Conservation (phyloP, 23 tunicate genomes). For the Trididemnum clinides region DNA sequence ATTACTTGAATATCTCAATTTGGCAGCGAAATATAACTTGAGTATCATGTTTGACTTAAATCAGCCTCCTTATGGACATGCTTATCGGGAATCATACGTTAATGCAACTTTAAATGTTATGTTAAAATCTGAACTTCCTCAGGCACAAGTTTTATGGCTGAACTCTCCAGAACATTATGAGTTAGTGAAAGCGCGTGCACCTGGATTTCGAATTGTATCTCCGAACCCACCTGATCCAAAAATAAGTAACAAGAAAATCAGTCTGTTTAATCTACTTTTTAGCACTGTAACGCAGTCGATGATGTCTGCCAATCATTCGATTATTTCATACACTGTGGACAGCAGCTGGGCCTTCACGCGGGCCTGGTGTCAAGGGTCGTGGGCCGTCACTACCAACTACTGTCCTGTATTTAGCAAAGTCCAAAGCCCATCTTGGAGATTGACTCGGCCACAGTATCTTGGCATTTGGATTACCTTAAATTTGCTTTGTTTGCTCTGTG, state of each 20-base stretch:
- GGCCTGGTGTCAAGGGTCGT: slow-evolving; percentile 63
- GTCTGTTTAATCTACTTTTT: slow-evolving; percentile 38
- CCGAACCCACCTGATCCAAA: neutral
- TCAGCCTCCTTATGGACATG: slow-evolving; percentile 51
- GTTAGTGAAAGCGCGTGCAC: slow-evolving; percentile 43
- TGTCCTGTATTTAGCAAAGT: neutral
- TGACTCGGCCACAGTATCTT: neutral
- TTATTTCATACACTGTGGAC: slow-evolving; percentile 51
- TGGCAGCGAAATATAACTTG: slow-evolving; percentile 31
- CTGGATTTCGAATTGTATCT: slow-evolving; percentile 51
- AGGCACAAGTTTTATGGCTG: slow-evolving; percentile 59
- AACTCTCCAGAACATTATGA: neutral
- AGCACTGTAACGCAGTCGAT: slow-evolving; percentile 4
- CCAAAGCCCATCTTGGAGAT: neutral
- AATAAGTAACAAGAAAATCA: neutral
- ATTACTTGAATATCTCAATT: slow-evolving; percentile 35
- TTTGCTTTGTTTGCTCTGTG: neutral
- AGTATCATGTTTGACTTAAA: slow-evolving; percentile 72
- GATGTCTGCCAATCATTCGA: neutral
- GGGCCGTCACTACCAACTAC: slow-evolving; percentile 54
- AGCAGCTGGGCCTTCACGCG: slow-evolving; percentile 40
- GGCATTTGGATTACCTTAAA: slow-evolving; percentile 14
- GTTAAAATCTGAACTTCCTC: slow-evolving; percentile 43
- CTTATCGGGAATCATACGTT: neutral
- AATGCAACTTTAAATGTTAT: slow-evolving; percentile 42